Evolutionary conservation across 2,797 vertebrate genomes (phyloP).

Genomic region (Coendou prehensilis): DNA sequence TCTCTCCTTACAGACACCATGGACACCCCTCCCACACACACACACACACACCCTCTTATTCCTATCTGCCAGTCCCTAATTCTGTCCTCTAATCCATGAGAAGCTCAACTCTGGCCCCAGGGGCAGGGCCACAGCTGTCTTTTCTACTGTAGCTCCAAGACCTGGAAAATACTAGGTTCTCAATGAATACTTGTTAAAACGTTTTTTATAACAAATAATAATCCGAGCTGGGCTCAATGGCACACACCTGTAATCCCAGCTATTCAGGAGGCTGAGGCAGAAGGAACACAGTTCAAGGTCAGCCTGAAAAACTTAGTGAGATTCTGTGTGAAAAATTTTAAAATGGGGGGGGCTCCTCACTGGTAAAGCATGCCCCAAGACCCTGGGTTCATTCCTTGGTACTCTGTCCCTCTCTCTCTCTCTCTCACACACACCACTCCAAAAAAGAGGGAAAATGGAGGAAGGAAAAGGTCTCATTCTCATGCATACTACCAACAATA

Average conservation of each 20-base stretch:
- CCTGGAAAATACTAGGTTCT: neutral
- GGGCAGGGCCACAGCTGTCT: neutral
- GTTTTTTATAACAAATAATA: neutral
- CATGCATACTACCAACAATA: neutral
- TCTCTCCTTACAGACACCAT: neutral
- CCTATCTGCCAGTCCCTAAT: neutral
- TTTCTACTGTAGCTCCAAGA: neutral
- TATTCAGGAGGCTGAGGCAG: neutral
- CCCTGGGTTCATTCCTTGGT: neutral
- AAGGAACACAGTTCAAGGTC: neutral
- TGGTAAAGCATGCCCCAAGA: neutral
- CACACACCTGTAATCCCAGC: neutral
- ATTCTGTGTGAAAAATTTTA: neutral
- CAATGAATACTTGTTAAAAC: neutral
- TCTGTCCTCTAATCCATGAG: neutral
- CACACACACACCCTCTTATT: neutral
- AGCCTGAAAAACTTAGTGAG: neutral
- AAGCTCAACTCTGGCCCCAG: neutral
- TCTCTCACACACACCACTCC: neutral
- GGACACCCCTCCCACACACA: neutral
- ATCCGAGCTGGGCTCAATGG: neutral
- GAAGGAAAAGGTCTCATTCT: neutral
- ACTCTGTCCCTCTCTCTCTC: neutral
- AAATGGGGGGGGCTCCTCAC: neutral
- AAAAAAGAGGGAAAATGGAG: neutral